Base-by-base conservation (phyloP, 2,113 vertebrate species). In the Progne subis region DNA sequence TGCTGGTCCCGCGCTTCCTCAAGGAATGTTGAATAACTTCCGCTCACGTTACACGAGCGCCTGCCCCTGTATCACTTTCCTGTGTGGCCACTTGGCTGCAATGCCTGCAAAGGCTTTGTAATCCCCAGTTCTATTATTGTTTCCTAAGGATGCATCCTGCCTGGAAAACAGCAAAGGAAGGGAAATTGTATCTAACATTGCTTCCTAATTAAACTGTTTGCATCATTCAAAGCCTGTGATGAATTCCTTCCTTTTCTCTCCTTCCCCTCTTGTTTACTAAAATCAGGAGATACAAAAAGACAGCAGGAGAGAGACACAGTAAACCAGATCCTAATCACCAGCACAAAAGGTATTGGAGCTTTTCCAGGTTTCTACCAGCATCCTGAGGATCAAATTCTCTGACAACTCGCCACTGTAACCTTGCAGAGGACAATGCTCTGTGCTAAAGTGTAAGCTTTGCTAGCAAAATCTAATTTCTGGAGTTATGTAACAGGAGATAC, bases 71-170 rank as follows among this genome's bases (percentile, higher is more conserved):
- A 95, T 97, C 88, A 95, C 89, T 97, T 97, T 97, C 95, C 96
- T 95, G 91, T 93, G 94, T 43, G 74, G 95, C 86, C 90, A 55
- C 88, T 96, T 94, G 92, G 92, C 88, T 86, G 88, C 86, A 82
- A 96, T 39, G 86, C n/a, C 3, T 67, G 92, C 94, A 94, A 94
- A 82, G 82, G 80, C 85, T 96, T 94, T 94, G 86, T 86, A 81
- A 96, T 88, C 69, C 82, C 71, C 60, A 5, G 72, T 39, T 85
- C 94, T 84, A 76, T 97, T 94, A 94, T 79, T 92, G 92, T 97
- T 97, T 97, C 96, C 95, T 92, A 97, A 95, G 95, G 93, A 94
- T 72, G 88, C 94, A 96, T 97, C 96, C 96, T 95, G 96, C 96
- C 86, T 94, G 94, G 72, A 95, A 93, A 97, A 97, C 80, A 96